Conservation (phyloP, 1,140 invertebrate species). For the Charaxes varanes region DNA sequence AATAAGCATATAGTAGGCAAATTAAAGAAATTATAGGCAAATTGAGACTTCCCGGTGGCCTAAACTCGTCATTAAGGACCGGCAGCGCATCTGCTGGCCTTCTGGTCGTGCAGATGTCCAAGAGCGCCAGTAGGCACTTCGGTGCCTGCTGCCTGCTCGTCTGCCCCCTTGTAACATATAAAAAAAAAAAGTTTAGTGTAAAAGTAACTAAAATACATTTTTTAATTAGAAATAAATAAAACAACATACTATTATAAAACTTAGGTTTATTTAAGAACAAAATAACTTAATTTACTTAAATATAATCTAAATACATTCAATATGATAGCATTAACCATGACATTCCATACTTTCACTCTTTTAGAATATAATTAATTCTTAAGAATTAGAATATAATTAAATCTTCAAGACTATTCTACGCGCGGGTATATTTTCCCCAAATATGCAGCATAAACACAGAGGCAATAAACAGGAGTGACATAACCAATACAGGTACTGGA, state of each 20-base stretch:
- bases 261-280: conserved; percentile 16
- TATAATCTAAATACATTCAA: conserved; percentile 19
- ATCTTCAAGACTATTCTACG: conserved; percentile 74
- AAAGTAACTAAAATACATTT: too few species aligned
- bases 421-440: conserved; percentile 99
- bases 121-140: too few species aligned
- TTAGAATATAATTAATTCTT: conserved; percentile 8
- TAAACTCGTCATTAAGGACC: too few species aligned
- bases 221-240: conserved; percentile 19
- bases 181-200: too few species aligned
- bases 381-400: conserved; percentile 8
- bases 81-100: too few species aligned
- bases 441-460: conserved; percentile 99
- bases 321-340: conserved; percentile 19
- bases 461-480: conserved; percentile 99
- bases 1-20: too few species aligned
- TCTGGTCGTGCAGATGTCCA: too few species aligned
- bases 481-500: conserved; percentile 98
- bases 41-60: too few species aligned
- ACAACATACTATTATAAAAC: conserved; percentile 5
- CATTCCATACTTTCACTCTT: conserved; percentile 15
- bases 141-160: too few species aligned
- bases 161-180: too few species aligned
- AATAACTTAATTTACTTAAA: conserved; percentile 20
- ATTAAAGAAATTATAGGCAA: too few species aligned